Percentiles rank a stretch among this genome's conserved stretches.
These are phyloP conservation scores for Protophormia terraenovae DNA, from an alignment of 2,888 invertebrate species.

Conservation along the genomic window DNA sequence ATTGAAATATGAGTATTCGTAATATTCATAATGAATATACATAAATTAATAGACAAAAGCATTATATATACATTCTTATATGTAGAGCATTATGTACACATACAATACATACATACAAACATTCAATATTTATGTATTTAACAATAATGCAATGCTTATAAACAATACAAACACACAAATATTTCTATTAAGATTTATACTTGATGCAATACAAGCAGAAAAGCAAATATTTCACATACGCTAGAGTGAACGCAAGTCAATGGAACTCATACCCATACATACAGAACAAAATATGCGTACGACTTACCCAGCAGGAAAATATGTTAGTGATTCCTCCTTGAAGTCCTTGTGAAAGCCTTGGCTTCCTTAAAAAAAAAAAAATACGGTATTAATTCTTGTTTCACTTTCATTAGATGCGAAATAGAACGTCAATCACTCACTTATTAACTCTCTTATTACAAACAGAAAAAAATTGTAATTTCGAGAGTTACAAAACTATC, in stretches of 20 bases:
- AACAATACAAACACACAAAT: constrained; percentile 7
- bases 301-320: too few species aligned
- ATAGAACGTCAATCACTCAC: too few species aligned
- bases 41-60: background rate
- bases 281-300: background rate
- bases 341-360: too few species aligned
- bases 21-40: constrained; percentile 46
- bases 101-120: background rate
- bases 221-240: constrained; percentile 35
- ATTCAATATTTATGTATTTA: background rate
- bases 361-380: too few species aligned
- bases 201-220: background rate
- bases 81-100: background rate
- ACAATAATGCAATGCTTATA: background rate
- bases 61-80: background rate
- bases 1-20: constrained; percentile 44
- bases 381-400: too few species aligned
- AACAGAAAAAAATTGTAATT: too few species aligned
- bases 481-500: too few species aligned
- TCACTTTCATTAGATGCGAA: too few species aligned
- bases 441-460: too few species aligned
- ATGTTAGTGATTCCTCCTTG: too few species aligned
- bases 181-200: constrained; percentile 20
- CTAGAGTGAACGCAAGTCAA: constrained; percentile 18
- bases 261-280: background rate